Base-by-base conservation (phyloP, 1,140 invertebrate genomes). In the Penaeus chinensis region DNA sequence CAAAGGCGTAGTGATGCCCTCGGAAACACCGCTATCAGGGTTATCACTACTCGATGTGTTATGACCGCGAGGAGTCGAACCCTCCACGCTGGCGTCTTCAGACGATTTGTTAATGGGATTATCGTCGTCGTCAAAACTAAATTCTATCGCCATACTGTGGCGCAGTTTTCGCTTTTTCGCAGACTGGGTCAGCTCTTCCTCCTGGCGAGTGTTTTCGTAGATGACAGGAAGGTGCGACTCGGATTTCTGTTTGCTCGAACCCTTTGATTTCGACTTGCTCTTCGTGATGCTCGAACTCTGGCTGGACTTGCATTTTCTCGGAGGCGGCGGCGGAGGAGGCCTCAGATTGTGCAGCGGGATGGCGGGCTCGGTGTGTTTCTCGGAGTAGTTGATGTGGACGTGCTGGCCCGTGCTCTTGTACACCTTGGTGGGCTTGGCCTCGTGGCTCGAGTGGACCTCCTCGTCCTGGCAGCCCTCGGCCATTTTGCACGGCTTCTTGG, bases 331-430 rank as follows among this genome's bases (percentile, higher is more conserved):
- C 2, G 86, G 86, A 20, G 85, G 85, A 18, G 86, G 86, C 61
- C 83, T 81, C 37, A 89, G 69, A 24, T 85, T 85, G 63, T 89
- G 84, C 19, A 89, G 66, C 27, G 88, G 84, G 3, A 89, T 76
- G 54, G 78, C 19, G 4, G 86, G 86, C 60, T 77, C 71, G 27
- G 74, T 22, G 18, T 63, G 61, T 19, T 63, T 54, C 69, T 82
- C 71, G 24, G 82, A 81, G 84, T 85, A 82, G 42, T 89, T 77
- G 19, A 89, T 85, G 63, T 89, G 88, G 20, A 89, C 77, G 71
- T 89, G 88, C 78, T 89, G 88, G 4, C 88, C 88, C 2, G 88
- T 89, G 78, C 88, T 89, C 47, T 61, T 81, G 79, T 89, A 82
- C 19, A 82, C 78, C 19, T 82, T 71, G 11, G 69, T 32, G 2